Conservation (phyloP, 2,888 invertebrate species). For the Barypeithes pellucidus region DNA sequence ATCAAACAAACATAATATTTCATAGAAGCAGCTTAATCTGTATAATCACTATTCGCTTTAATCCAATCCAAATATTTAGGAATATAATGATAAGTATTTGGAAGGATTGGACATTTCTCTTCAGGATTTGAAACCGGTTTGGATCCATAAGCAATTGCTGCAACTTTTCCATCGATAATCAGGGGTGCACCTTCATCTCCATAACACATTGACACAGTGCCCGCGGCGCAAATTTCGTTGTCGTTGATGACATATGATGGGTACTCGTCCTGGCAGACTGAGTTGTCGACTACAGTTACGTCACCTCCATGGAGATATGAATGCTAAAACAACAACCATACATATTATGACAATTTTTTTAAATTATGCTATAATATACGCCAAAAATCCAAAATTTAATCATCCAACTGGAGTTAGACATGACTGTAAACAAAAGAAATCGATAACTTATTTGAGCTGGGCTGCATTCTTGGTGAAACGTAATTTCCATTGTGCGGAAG, state of each 20-base stretch:
- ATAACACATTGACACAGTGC: constrained; percentile 29
- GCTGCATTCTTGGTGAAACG: too few species aligned
- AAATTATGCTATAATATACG: too few species aligned
- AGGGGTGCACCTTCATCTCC: constrained; percentile 33
- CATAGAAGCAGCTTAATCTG: too few species aligned
- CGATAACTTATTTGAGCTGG: too few species aligned
- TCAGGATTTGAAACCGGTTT: not conserved
- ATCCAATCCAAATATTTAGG: constrained; percentile 42
- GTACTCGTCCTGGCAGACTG: constrained; percentile 29
- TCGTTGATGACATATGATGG: constrained; percentile 25
- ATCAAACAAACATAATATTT: too few species aligned
- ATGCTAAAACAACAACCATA: constrained; percentile 31
- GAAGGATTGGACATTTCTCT: constrained; percentile 34
- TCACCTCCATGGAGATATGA: constrained; percentile 28
- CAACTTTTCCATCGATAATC: constrained; percentile 5
- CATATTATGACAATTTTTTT: too few species aligned
- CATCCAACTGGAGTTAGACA: too few species aligned
- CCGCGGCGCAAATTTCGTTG: constrained; percentile 18
- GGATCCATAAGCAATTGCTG: constrained; percentile 18
- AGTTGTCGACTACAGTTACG: constrained; percentile 25
- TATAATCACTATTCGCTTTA: constrained; percentile 34
- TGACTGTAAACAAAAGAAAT: too few species aligned
- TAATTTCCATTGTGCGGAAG: too few species aligned
- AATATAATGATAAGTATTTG: constrained; percentile 31
- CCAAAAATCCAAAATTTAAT: too few species aligned